Percentiles rank a stretch among this genome's conserved stretches.
phyloP scores from a whole-genome alignment of 1,140 invertebrate species.

The Drosophila nasuta region DNA sequence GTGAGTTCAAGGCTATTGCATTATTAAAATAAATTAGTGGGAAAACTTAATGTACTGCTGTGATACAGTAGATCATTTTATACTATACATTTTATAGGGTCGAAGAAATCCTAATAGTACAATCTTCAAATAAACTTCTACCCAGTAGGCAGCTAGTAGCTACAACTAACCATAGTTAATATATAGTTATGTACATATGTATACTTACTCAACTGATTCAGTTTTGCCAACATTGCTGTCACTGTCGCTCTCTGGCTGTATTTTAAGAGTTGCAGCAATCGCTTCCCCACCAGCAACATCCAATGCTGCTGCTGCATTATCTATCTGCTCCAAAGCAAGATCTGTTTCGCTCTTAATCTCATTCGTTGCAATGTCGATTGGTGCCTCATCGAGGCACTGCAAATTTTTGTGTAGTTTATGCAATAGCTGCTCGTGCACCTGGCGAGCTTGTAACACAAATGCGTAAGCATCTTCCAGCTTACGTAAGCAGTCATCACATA shows the following conservation, averaged over 20 bases:
- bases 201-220: conserved; percentile 36
- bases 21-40: no score
- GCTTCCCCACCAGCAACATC: neutral
- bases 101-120: no score
- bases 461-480: conserved; percentile 57
- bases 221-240: conserved; percentile 8
- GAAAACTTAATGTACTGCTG: no score
- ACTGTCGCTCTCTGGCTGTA: conserved; percentile 40
- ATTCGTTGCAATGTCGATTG: conserved; percentile 57
- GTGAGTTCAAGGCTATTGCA: no score
- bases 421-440: conserved; percentile 55
- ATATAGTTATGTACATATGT: no score
- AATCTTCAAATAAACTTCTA: no score
- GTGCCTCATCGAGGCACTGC: conserved; percentile 59
- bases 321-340: conserved; percentile 9
- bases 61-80: no score
- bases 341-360: conserved; percentile 58
- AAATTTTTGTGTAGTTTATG: conserved; percentile 28
- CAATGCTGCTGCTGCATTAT: neutral
- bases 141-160: no score
- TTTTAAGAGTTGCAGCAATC: conserved; percentile 26
- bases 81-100: no score
- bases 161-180: no score
- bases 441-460: conserved; percentile 59
- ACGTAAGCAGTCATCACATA: conserved; percentile 51